Conservation (phyloP, 2,888 invertebrate species). For the Dromius quadrimaculatus region DNA sequence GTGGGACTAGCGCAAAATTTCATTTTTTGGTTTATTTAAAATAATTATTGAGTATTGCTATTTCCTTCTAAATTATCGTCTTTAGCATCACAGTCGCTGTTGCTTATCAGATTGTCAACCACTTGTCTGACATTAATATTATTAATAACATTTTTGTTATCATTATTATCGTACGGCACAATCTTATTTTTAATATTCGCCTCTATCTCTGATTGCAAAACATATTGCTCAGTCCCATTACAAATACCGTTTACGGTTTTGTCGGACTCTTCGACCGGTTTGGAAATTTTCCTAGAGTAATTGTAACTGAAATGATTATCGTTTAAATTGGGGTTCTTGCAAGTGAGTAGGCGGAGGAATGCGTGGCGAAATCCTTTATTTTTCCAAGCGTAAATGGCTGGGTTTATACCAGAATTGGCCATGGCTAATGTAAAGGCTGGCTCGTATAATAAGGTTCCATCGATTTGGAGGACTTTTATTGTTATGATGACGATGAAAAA, state of each 20-base stretch:
- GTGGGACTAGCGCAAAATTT: no score
- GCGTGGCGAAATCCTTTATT: slow-evolving; percentile 82
- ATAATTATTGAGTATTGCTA: slow-evolving; percentile 33
- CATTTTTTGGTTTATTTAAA: no score
- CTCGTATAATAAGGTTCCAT: slow-evolving; percentile 61
- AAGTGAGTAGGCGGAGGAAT: slow-evolving; percentile 76
- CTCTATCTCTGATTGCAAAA: slow-evolving; percentile 39
- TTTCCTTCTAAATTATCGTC: slow-evolving; percentile 1
- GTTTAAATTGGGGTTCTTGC: slow-evolving; percentile 72
- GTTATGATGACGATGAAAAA: slow-evolving; percentile 74
- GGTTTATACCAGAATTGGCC: slow-evolving; percentile 85
- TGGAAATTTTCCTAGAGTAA: slow-evolving; percentile 33
- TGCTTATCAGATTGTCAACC: slow-evolving; percentile 9
- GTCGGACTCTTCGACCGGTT: slow-evolving; percentile 21
- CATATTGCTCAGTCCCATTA: slow-evolving; percentile 42
- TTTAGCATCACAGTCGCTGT: slow-evolving; percentile 4
- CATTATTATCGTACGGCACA: slow-evolving; percentile 24
- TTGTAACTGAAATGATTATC: slow-evolving; percentile 43
- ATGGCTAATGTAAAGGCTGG: slow-evolving; percentile 74
- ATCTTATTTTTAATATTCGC: slow-evolving; percentile 31
- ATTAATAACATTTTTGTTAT: slow-evolving; percentile 14
- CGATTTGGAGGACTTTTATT: slow-evolving; percentile 58
- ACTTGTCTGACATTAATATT: slow-evolving; percentile 7
- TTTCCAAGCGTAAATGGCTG: slow-evolving; percentile 88
- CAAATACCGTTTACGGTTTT: slow-evolving; percentile 36